Base-by-base conservation (phyloP, 2,888 invertebrate species). In the Agonum fuliginosum region DNA sequence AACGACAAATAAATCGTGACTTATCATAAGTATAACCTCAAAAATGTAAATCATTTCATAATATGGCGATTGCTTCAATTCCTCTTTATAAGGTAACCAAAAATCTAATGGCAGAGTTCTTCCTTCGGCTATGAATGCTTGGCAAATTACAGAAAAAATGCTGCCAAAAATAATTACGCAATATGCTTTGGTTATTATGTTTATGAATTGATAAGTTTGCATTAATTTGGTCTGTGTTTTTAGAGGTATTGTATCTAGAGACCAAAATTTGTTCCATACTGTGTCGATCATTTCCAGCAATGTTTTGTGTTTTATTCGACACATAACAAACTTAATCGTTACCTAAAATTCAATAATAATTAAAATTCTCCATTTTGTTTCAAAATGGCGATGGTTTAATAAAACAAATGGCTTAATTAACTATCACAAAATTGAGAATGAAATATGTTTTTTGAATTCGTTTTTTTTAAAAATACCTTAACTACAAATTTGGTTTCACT, bases 211-310 rank as follows among this genome's bases (percentile, higher is more conserved):
- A 30, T 58, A 58, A 14, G 27, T 58, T 12, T n/a, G 24, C 4
- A 58, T 14, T 58, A 58, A n/a, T 22, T 24, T 58, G 3, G 12
- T 12, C n/a, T 27, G 24, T 10, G 27, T 5, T 27, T 27, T 27
- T 1, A 2, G 14, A 27, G 58, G 12, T n/a, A 27, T 17, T 2
- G 27, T 12, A 12, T 58, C 12, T 12, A 58, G 10, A 17, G 58
- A 17, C 58, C 58, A 58, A 58, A 58, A 58, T 58, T 58, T 58
- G 14, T 58, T 24, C 58, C 58, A 58, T 17, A 58, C 27, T 27
- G 27, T 58, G 5, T 58, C 58, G 2, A 58, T 27, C 58, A 58
- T 58, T 24, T 24, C 58, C 8, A 14, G 30, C 14, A 58, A 17
- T 8, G 12, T 58, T 27, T 58, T 30, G 2, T n/a, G 12, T 27